Evolutionary conservation across 2,113 vertebrate species (phyloP).

Genomic region (Oenanthe oenanthe): DNA sequence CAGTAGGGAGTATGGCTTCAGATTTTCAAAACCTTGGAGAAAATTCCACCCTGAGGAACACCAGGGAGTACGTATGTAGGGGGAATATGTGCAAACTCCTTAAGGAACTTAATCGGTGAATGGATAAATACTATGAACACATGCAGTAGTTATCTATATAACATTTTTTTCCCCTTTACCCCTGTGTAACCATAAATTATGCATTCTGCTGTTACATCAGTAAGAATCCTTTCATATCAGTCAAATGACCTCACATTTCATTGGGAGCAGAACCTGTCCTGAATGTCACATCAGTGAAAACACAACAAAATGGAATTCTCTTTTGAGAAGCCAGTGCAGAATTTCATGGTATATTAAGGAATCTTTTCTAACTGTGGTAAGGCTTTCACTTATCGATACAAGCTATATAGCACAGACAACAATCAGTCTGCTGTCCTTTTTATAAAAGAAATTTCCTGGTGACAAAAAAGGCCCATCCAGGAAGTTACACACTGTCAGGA

Average conservation of each 20-base stretch:
- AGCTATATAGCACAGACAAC: not conserved
- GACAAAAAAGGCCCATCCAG: not conserved
- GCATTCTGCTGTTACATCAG: constrained; percentile 29
- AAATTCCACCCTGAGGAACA: constrained; percentile 1
- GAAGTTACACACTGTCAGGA: not conserved
- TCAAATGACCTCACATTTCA: constrained; percentile 7
- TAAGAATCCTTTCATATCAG: not conserved
- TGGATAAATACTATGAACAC: not conserved
- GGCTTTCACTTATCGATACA: not conserved
- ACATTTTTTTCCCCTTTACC: constrained; percentile 3
- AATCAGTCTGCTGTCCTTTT: not conserved
- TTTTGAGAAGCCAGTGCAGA: not conserved
- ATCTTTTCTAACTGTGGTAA: constrained; percentile 3
- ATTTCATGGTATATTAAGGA: not conserved
- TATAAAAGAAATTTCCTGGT: constrained; percentile 21
- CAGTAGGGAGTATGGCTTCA: not conserved
- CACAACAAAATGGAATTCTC: not conserved
- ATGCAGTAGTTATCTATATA: not conserved
- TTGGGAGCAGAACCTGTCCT: constrained; percentile 1
- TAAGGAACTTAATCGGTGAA: constrained; percentile 15
- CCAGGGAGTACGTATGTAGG: not conserved
- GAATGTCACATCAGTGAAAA: not conserved
- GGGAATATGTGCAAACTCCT: constrained; percentile 11
- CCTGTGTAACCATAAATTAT: not conserved
- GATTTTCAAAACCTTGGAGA: not conserved